These are phyloP conservation scores for Thalassoma bifasciatum DNA, from an alignment of 2,113 vertebrate species.

Conservation along the genomic window DNA sequence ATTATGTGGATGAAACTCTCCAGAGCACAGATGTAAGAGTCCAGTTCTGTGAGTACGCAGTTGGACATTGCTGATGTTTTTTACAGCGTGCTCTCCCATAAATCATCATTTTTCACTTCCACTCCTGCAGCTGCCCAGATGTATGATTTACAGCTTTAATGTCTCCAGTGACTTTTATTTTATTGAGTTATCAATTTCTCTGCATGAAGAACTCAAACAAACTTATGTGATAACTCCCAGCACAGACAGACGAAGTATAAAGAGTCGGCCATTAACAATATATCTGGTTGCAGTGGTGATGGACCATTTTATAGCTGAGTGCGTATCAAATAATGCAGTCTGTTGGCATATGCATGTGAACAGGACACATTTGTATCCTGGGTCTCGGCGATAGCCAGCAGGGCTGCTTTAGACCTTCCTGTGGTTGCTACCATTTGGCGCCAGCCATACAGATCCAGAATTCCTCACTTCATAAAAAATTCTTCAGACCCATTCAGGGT, in stretches of 20 bases:
- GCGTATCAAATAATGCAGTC: constrained; percentile 75
- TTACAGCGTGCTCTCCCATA: constrained; percentile 61
- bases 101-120: constrained; percentile 64
- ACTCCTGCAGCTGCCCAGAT: constrained; percentile 74
- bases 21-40: too few relatives aligned
- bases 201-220: constrained; percentile 57
- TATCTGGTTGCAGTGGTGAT: constrained; percentile 77
- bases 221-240: constrained; percentile 62
- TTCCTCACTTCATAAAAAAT: constrained; percentile 82
- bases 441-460: constrained; percentile 73
- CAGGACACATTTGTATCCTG: constrained; percentile 49
- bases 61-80: constrained; percentile 24
- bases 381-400: constrained; percentile 39
- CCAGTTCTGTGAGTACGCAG: too few relatives aligned
- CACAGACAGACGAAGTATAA: constrained; percentile 58
- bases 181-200: constrained; percentile 78
- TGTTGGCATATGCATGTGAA: constrained; percentile 64
- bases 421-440: constrained; percentile 61
- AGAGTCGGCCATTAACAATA: constrained; percentile 78
- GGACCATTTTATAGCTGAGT: constrained; percentile 69
- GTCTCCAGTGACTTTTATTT: constrained; percentile 65
- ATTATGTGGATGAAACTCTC: too few relatives aligned
- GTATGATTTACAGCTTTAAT: constrained; percentile 74
- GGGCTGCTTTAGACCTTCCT: constrained; percentile 13
- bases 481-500: constrained; percentile 57